These are phyloP conservation scores for Xestia xanthographa DNA, from an alignment of 2,888 invertebrate genomes.

Conservation along the genomic window DNA sequence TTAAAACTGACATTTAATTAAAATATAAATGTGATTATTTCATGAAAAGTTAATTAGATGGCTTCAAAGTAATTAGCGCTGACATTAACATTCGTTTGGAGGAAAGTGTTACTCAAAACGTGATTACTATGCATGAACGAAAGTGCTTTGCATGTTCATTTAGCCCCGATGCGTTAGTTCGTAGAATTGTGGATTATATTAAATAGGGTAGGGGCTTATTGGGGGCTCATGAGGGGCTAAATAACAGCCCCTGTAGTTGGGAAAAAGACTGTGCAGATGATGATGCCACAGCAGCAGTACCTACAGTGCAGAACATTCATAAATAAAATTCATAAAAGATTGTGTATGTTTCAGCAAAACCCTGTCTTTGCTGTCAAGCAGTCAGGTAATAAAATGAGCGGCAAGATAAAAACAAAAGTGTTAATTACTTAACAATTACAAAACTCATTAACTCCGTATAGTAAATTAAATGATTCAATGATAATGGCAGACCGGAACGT, in stretches of 20 bases:
- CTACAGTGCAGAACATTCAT: not conserved
- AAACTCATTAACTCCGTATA: slow-evolving; percentile 19
- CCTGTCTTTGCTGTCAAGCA: not conserved
- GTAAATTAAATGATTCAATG: not conserved
- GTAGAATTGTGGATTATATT: not conserved
- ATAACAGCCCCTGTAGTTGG: not conserved
- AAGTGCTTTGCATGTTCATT: slow-evolving; percentile 62
- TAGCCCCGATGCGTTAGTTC: slow-evolving; percentile 26
- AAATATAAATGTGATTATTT: slow-evolving; percentile 43
- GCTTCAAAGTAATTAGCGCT: slow-evolving; percentile 62
- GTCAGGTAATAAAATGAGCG: not conserved
- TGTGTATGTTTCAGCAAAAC: not conserved
- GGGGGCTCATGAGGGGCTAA: not conserved
- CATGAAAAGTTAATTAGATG: slow-evolving; percentile 59
- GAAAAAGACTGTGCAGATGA: not conserved
- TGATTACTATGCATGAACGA: slow-evolving; percentile 58
- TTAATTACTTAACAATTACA: slow-evolving; percentile 28
- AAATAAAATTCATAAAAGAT: not conserved
- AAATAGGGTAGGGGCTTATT: not conserved
- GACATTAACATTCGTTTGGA: slow-evolving; percentile 59
- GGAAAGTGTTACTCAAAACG: slow-evolving; percentile 59
- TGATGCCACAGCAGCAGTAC: not conserved
- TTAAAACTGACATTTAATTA: slow-evolving; percentile 27
- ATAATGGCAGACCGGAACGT: not conserved
- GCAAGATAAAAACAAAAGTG: slow-evolving; percentile 3